Evolutionary conservation across 1,140 invertebrate genomes (phyloP), one percentile per base, ranked within the genome.

Genomic region (Zaprionus inermis): DNA sequence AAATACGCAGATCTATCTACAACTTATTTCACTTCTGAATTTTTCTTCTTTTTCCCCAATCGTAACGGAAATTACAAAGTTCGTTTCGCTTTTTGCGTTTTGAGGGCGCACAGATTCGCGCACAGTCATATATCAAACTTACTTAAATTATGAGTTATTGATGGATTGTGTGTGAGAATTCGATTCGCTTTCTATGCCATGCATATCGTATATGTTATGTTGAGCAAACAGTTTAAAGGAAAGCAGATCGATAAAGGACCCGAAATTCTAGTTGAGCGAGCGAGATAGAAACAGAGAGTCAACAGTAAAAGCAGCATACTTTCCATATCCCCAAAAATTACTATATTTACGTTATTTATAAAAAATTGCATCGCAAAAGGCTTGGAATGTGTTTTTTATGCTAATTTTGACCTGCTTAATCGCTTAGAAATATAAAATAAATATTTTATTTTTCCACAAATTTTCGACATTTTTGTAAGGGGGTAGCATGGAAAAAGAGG

Each of bases 51-150:
- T 11, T 16, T 46, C n/a, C 18, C 44, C 10, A 49, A 49, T 49
- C 18, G 44, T 49, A 49, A 22, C 44, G 44, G 44, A 49, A 49
- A 49, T 49, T 49, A 49, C 16, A 49, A 49, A 49, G 44, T 49
- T 49, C 18, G 44, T 22, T 49, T 49, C 18, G 18, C 36, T 32
- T 32, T 32, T 32, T 0, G 30, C 1, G 6, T 10, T 12, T 22
- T 20, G 9, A 10, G 11, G 2, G 10, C 9, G 44, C 44, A 11
- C 5, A 49, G 16, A 20, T 49, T 49, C 44, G 18, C 10, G 20
- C 44, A 10, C 18, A 20, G 44, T 49, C 44, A 49, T 49, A 49
- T 49, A 49, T 49, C 44, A 49, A 22, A 49, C 44, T 49, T 49
- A 22, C 18, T 22, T 12, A 49, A 49, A 20, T 49, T 49, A 49